Evolutionary conservation across 1,140 invertebrate genomes (phyloP).

Genomic region (Dreissena rostriformis): DNA sequence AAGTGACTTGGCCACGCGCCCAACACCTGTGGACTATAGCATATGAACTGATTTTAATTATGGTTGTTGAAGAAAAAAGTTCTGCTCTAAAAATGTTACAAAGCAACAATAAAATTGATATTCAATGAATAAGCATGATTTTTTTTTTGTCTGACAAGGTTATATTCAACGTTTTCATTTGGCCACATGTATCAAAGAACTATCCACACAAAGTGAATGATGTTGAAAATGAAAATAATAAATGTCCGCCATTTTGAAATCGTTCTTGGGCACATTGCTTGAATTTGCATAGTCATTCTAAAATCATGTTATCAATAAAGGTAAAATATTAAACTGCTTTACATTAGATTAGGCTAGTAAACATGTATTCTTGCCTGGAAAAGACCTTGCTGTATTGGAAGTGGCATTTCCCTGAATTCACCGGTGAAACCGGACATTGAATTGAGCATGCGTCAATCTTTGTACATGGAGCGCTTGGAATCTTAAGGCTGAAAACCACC

Average conservation of each 20-base stretch:
- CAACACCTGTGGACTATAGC: too few relatives aligned
- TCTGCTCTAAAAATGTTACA: too few relatives aligned
- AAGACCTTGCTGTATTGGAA: constrained; percentile 72
- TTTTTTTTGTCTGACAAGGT: too few relatives aligned
- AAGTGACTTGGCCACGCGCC: too few relatives aligned
- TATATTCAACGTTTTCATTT: too few relatives aligned
- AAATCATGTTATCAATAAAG: not conserved
- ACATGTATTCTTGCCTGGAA: constrained; percentile 65
- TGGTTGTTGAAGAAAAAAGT: too few relatives aligned
- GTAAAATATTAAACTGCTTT: not conserved
- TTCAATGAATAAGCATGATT: too few relatives aligned
- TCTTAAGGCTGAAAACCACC: too few relatives aligned
- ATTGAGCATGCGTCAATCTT: not conserved
- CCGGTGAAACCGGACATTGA: constrained; percentile 63
- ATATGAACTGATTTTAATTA: too few relatives aligned
- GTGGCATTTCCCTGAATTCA: constrained; percentile 66
- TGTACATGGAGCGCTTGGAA: not conserved
- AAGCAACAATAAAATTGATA: too few relatives aligned
- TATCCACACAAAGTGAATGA: not conserved
- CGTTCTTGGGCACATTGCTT: not conserved
- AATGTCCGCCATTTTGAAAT: not conserved
- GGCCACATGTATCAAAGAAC: not conserved
- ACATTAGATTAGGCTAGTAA: not conserved
- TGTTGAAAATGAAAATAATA: not conserved
- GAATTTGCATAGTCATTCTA: not conserved